A percentile compares a stretch with the other conserved stretches of the same genome.
Conservation (phyloP, 30 jellyfish, hydroid and myxozoan genomes). For the Catostylus mosaicus region DNA sequence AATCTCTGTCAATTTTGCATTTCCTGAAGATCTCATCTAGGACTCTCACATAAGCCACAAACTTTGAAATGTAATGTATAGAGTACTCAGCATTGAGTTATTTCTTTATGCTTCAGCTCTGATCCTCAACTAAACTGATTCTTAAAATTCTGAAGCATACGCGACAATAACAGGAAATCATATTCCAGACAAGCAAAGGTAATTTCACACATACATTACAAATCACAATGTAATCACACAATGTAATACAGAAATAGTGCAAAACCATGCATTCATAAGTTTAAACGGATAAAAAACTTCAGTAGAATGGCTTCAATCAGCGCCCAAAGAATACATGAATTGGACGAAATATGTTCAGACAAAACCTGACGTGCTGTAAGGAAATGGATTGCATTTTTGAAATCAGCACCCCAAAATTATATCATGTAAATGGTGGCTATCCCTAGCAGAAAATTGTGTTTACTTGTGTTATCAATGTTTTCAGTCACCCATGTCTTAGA, state of each 20-base stretch:
- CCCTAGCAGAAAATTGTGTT: constrained; percentile 48
- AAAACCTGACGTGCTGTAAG: constrained; percentile 25
- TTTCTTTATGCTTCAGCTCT: too few relatives aligned
- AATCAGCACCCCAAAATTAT: constrained; percentile 44
- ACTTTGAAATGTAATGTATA: neutral
- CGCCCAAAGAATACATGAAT: neutral
- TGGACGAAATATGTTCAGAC: constrained; percentile 4
- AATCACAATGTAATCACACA: neutral
- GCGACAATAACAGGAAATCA: too few relatives aligned
- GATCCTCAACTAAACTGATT: too few relatives aligned
- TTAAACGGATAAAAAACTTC: neutral
- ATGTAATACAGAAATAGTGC: neutral
- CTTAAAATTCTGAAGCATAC: too few relatives aligned
- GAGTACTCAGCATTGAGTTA: too few relatives aligned
- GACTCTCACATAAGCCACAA: neutral
- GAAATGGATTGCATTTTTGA: constrained; percentile 18
- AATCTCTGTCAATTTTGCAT: constrained; percentile 1
- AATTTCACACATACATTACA: neutral
- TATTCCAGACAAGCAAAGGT: too few relatives aligned
- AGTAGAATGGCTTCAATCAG: neutral
- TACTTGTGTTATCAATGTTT: constrained; percentile 30
- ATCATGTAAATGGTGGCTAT: constrained; percentile 8
- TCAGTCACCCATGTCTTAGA: too few relatives aligned
- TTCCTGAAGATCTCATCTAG: neutral
- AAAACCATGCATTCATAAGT: neutral